Base-by-base conservation (phyloP, 2,888 invertebrate genomes). In the Congeria kusceri region DNA sequence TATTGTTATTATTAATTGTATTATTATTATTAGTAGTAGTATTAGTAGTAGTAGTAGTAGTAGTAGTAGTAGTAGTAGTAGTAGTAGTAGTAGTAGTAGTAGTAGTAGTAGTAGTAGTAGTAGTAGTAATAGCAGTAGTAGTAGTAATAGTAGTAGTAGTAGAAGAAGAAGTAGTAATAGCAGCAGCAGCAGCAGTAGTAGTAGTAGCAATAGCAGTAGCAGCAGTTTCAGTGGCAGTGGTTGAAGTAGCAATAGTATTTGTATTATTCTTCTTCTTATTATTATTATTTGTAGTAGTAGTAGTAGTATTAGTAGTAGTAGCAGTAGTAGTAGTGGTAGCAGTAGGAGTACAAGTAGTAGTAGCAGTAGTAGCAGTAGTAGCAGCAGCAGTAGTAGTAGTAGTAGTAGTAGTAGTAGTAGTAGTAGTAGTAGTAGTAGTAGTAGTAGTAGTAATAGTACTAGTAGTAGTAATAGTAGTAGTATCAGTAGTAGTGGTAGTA, bases 31-130 rank as follows among this genome's bases (percentile, higher is more conserved):
- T n/a, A n/a, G n/a, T n/a, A n/a, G n/a, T n/a, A n/a, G n/a, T n/a
- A n/a, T n/a, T n/a, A n/a, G n/a, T n/a, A 44, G 46, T 44, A 44
- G 46, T 44, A 44, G 46, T 44, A 44, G 46, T 44, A 44, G 46
- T 44, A 44, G 46, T 44, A 44, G 46, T 44, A 44, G 46, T 44
- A 44, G 46, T 44, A 44, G 46, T 44, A 44, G 46, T 44, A 44
- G 46, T 44, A 44, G 46, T 44, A 44, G 46, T 44, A 44, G 46
- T 44, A 44, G 46, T 44, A 44, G 46, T 44, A 44, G 46, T 44
- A 44, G 46, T 44, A 44, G 46, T 44, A 44, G 46, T 44, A 44
- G 11, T 13, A 44, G 46, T 44, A 44, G 46, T 44, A 44, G 46
- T 44, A 44, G 46, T 44, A 44, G 46, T 44, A 44, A 18, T 44